Evolutionary conservation across 2,888 invertebrate genomes (phyloP), one percentile per base, ranked within the genome.

Genomic region (Tribolium freemani): DNA sequence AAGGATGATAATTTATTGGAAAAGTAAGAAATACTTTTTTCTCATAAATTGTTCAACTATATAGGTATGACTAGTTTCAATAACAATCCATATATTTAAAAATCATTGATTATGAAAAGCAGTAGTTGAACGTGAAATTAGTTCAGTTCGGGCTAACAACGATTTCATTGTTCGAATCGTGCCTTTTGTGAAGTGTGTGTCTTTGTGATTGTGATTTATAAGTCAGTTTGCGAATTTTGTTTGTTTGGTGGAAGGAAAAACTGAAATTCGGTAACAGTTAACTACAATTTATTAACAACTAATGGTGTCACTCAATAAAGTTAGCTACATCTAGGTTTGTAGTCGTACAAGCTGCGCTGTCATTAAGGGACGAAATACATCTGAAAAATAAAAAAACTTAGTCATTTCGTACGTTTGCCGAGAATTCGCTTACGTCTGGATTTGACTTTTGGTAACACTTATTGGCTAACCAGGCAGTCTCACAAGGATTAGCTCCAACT

Each of bases 401-500:
- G 10, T 4, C 11, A 48, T 0, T 45, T 45, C n/a, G 8, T 10
- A 8, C n/a, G n/a, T 3, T n/a, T 45, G 8, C 1, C 5, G 11
- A 45, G 4, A 45, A 2, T 8, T 10, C 0, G 11, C 46, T 77
- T 76, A 81, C 81, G 6, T 71, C 61, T 11, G 78, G 77, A n/a
- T 26, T 51, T 21, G 51, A 53, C 4, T 64, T 58, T 20, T 77
- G 69, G 70, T 75, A 80, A 69, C 82, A 82, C 70, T 78, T 78
- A 54, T 82, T 73, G 1, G 79, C 79, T 45, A 69, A 66, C 71
- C 72, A 82, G 3, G 78, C 81, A 9, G 76, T 80, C 10, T 82
- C 82, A 48, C 82, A 82, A n/a, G 69, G 48, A 53, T 79, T 76
- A 3, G 63, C 51, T 6, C 81, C 82, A 61, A 53, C 82, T 82